Percentiles rank a stretch among this genome's conserved stretches.
These are phyloP conservation scores for Picathartes gymnocephalus DNA, from an alignment of 2,113 vertebrate genomes.

Conservation along the genomic window DNA sequence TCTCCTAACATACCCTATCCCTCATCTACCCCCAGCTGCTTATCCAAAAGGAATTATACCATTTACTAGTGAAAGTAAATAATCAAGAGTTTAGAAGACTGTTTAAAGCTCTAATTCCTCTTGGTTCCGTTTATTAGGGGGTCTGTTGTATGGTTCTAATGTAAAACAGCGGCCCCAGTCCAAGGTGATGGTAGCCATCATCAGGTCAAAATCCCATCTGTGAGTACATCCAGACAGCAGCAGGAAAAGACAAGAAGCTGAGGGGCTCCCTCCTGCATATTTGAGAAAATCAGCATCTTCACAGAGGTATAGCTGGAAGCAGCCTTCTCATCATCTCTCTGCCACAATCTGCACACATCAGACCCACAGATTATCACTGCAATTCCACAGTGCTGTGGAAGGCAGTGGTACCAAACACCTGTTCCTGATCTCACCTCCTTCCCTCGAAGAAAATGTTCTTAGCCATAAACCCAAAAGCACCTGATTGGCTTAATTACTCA, in stretches of 20 bases:
- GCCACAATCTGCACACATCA: neutral
- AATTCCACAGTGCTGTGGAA: neutral
- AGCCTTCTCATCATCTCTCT: neutral
- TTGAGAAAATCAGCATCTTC: neutral
- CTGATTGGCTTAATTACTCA: constrained; percentile 58
- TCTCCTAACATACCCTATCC: neutral
- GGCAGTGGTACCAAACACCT: neutral
- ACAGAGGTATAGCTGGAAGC: neutral
- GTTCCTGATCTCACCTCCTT: neutral
- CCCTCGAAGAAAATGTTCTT: neutral
- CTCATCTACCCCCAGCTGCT: neutral
- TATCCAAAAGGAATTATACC: neutral
- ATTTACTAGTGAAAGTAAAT: neutral
- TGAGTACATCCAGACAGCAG: neutral
- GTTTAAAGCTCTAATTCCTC: neutral
- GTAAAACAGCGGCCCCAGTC: neutral
- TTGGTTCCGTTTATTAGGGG: neutral
- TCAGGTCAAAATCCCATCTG: neutral
- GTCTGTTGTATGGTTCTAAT: neutral
- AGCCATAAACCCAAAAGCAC: neutral
- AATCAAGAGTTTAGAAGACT: neutral
- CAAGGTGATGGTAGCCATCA: neutral
- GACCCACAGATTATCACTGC: neutral
- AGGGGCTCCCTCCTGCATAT: neutral
- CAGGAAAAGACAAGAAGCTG: neutral